A percentile compares a stretch with the other conserved stretches of the same genome.
Conservation (phyloP, 2,797 vertebrate species). For the Eupleurogrammus muticus region DNA sequence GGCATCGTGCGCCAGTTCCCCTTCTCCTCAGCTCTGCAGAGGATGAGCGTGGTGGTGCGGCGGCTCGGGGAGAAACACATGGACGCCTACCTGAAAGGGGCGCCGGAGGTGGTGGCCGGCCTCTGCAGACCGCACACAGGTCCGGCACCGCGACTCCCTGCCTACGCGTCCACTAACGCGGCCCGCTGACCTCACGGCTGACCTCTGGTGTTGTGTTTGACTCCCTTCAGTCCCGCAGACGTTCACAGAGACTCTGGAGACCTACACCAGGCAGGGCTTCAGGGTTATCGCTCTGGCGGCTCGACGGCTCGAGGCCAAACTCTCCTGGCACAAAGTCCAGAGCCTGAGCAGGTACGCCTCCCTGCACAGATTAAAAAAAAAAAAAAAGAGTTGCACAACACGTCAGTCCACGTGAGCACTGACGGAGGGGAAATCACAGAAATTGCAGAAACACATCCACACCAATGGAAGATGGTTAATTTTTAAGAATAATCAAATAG, state of each 20-base stretch:
- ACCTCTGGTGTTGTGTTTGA: background rate
- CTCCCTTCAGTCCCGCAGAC: constrained; percentile 87
- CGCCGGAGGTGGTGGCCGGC: constrained; percentile 91
- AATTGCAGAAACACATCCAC: background rate
- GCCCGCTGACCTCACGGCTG: background rate
- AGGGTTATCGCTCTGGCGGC: constrained; percentile 97
- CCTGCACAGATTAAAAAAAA: constrained; percentile 34
- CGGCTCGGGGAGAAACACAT: constrained; percentile 92
- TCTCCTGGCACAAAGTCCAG: constrained; percentile 98
- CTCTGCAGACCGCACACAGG: constrained; percentile 93
- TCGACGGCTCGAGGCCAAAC: constrained; percentile 92
- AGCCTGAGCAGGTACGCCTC: constrained; percentile 88
- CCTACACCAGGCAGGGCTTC: constrained; percentile 94
- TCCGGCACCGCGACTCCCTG: constrained; percentile 46
- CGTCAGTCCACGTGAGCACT: background rate
- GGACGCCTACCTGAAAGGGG: constrained; percentile 95
- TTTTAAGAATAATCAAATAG: background rate
- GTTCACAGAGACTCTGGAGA: constrained; percentile 90
- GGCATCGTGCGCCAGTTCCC: constrained; percentile 97
- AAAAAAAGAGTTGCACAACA: background rate
- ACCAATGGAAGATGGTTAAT: background rate
- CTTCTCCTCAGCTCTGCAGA: constrained; percentile 94
- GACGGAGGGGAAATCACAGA: background rate
- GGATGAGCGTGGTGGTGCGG: constrained; percentile 94
- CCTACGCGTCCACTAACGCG: background rate